Conservation (phyloP, 2,113 vertebrate genomes). For the Tautogolabrus adspersus region DNA sequence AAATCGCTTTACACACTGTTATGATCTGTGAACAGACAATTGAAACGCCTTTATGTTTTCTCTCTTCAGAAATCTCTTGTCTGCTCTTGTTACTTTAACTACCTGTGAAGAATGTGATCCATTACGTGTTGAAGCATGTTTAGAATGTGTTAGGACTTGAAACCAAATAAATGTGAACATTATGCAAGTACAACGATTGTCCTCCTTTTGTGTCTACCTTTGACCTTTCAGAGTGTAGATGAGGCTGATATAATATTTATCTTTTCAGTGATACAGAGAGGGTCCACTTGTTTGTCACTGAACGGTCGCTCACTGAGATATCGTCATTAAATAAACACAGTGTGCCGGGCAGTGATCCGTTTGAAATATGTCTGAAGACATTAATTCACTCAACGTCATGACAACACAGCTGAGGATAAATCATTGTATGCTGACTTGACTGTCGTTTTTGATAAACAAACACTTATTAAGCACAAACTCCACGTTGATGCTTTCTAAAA, state of each 20-base stretch:
- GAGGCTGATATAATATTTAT: conserved; percentile 14
- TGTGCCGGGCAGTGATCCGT: conserved; percentile 4
- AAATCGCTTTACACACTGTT: conserved; percentile 40
- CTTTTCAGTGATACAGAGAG: conserved; percentile 7
- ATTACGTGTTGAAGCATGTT: conserved; percentile 97
- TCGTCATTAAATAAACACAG: conserved; percentile 55
- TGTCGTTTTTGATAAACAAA: too few species aligned
- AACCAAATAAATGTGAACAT: conserved; percentile 99
- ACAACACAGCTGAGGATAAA: too few species aligned
- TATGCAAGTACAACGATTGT: conserved; percentile 82
- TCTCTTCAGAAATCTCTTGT: conserved; percentile 80
- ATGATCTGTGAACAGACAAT: conserved; percentile 42
- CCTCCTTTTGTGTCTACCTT: conserved; percentile 1
- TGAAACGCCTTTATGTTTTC: conserved; percentile 61
- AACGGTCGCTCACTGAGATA: conserved; percentile 38
- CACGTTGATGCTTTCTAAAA: too few species aligned
- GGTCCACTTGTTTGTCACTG: conserved; percentile 54
- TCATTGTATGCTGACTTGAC: too few species aligned
- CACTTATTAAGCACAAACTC: too few species aligned
- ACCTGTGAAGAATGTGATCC: conserved; percentile 99
- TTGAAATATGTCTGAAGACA: background rate
- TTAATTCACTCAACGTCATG: background rate
- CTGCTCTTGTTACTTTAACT: conserved; percentile 92
- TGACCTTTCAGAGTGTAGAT: background rate
- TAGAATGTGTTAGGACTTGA: conserved; percentile 97